These are phyloP conservation scores for Papilio polyxenes DNA, from an alignment of 1,140 invertebrate genomes.

Conservation along the genomic window DNA sequence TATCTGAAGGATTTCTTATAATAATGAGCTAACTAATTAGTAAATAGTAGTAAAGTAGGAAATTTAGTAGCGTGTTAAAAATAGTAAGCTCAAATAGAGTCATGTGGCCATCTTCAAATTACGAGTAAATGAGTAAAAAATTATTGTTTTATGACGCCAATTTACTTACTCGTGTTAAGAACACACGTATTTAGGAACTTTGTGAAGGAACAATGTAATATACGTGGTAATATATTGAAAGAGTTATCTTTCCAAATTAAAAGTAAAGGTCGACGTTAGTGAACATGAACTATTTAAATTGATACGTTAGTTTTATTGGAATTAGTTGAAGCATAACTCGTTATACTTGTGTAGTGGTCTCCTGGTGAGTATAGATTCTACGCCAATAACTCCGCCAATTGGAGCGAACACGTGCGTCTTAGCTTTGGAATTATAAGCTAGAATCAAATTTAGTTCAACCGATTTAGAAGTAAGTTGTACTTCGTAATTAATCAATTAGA, in stretches of 20 bases:
- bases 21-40: no score
- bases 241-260: background rate
- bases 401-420: constrained; percentile 17
- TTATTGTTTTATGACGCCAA: no score
- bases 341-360: background rate
- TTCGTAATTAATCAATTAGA: constrained; percentile 22
- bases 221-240: background rate
- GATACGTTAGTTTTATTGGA: background rate
- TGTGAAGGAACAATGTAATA: background rate
- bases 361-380: background rate
- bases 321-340: background rate
- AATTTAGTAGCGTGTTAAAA: no score
- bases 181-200: no score
- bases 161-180: no score
- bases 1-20: no score
- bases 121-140: no score
- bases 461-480: constrained; percentile 5
- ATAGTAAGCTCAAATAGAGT: no score
- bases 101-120: no score
- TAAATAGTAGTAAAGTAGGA: no score
- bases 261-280: background rate
- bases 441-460: constrained; percentile 24
- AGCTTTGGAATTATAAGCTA: constrained; percentile 2
- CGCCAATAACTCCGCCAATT: background rate
- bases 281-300: background rate